phyloP scores from a whole-genome alignment of 2,888 invertebrate genomes.

The Lasioglossum oenotherae region DNA sequence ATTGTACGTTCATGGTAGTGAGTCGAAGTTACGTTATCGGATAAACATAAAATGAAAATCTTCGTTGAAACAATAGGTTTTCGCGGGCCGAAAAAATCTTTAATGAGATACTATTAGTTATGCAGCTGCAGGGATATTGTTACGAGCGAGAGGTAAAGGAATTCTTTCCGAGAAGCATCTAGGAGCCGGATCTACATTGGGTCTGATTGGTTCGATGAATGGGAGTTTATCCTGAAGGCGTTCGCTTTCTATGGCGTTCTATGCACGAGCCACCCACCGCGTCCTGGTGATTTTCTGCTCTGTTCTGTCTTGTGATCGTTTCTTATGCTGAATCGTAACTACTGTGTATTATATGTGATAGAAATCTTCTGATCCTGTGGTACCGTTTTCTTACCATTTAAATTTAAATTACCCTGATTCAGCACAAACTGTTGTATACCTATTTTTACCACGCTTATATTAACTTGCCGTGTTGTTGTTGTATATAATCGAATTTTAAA shows the following conservation, averaged over 20 bases:
- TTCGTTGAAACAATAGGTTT: neutral
- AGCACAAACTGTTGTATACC: no score
- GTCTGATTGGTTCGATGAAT: conserved; percentile 46
- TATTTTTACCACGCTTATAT: no score
- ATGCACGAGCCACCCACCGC: conserved; percentile 34
- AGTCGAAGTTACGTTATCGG: neutral
- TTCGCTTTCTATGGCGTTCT: conserved; percentile 17
- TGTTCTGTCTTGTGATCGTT: neutral
- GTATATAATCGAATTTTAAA: no score
- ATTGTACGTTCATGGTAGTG: neutral
- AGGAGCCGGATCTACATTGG: conserved; percentile 27
- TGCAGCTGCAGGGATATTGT: conserved; percentile 30
- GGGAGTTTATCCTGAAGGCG: conserved; percentile 37
- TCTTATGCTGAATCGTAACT: conserved; percentile 6
- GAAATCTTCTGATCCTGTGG: neutral
- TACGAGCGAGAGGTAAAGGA: conserved; percentile 30
- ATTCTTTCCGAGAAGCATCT: conserved; percentile 39
- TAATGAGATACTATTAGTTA: conserved; percentile 39
- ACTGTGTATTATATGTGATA: conserved; percentile 1
- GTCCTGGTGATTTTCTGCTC: neutral
- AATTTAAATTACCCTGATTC: no score
- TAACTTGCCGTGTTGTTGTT: no score
- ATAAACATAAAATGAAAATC: neutral
- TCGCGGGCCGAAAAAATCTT: neutral
- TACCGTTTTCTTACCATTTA: neutral